Percentiles rank a stretch among this genome's conserved stretches.
phyloP scores from a whole-genome alignment of 2,113 vertebrate species.

The Corythornis madagascariensis region DNA sequence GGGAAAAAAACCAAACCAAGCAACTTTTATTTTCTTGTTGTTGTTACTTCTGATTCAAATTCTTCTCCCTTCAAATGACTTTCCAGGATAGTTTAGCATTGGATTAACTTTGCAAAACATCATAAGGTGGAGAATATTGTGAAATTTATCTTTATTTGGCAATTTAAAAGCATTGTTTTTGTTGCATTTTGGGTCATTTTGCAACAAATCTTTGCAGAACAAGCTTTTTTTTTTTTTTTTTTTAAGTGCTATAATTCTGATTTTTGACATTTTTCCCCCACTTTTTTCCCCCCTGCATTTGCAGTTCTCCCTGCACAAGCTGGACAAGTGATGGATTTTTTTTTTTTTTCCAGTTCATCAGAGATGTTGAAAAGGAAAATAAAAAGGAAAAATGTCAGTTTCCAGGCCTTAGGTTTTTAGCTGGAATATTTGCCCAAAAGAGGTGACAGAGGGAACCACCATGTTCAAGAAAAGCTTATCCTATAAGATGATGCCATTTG shows the following conservation, averaged over 20 bases:
- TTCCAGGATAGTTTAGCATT: rapidly evolving
- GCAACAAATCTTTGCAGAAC: not conserved
- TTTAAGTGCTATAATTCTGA: not conserved
- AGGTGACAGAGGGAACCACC: rapidly evolving
- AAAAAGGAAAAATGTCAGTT: not conserved
- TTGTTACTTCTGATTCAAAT: not conserved
- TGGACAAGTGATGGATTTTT: not conserved
- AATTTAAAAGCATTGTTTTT: not conserved
- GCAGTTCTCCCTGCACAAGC: rapidly evolving
- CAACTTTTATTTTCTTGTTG: not conserved
- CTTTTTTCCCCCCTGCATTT: not conserved
- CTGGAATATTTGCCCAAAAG: not conserved
- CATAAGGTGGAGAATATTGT: rapidly evolving
- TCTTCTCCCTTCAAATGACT: not conserved
- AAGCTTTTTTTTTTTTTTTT: no score
- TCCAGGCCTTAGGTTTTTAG: not conserved
- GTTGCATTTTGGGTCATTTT: not conserved
- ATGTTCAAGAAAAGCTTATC: not conserved
- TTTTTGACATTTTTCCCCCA: rapidly evolving
- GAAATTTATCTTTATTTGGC: not conserved
- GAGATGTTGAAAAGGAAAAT: not conserved
- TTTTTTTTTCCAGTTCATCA: not conserved
- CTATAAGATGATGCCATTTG: not conserved
- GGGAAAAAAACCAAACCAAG: rapidly evolving
- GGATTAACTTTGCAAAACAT: not conserved